phyloP scores from a whole-genome alignment of 2,888 invertebrate species.

The Pammene fasciana region DNA sequence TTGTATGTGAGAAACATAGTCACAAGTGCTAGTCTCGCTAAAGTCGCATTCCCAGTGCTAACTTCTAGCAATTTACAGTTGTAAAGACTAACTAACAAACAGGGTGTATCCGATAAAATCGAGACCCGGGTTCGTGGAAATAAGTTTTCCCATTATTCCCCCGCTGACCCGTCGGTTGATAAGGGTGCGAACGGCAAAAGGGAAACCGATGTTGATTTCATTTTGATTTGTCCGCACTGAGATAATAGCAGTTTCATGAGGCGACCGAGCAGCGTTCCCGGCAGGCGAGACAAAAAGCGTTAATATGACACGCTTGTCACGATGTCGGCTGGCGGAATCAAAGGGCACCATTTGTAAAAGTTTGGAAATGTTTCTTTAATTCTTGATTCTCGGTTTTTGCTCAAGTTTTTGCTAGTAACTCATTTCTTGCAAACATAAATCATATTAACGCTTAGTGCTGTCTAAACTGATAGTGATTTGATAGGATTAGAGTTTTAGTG shows the following conservation, averaged over 20 bases:
- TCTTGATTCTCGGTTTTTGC: constrained; percentile 3
- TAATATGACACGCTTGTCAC: constrained; percentile 41
- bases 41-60: constrained; percentile 17
- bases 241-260: constrained; percentile 78
- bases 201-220: constrained; percentile 76
- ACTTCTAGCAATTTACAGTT: constrained; percentile 49
- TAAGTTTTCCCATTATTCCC: constrained; percentile 74
- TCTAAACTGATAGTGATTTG: not conserved
- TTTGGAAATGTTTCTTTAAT: constrained; percentile 29
- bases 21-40: constrained; percentile 7
- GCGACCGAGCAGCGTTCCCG: constrained; percentile 61
- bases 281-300: constrained; percentile 38
- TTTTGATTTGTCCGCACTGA: constrained; percentile 75
- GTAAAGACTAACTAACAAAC: constrained; percentile 52
- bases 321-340: constrained; percentile 51
- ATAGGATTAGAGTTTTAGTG: not conserved
- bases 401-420: not conserved
- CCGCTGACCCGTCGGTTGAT: constrained; percentile 69
- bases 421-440: not conserved
- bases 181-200: constrained; percentile 73
- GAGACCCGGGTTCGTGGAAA: constrained; percentile 52
- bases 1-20: constrained; percentile 13
- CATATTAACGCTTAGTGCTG: not conserved
- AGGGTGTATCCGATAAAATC: constrained; percentile 56
- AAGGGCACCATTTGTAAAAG: constrained; percentile 40